Percentiles rank a stretch among this genome's conserved stretches.
Conservation (phyloP, 2,888 invertebrate genomes). For the Mantis religiosa region DNA sequence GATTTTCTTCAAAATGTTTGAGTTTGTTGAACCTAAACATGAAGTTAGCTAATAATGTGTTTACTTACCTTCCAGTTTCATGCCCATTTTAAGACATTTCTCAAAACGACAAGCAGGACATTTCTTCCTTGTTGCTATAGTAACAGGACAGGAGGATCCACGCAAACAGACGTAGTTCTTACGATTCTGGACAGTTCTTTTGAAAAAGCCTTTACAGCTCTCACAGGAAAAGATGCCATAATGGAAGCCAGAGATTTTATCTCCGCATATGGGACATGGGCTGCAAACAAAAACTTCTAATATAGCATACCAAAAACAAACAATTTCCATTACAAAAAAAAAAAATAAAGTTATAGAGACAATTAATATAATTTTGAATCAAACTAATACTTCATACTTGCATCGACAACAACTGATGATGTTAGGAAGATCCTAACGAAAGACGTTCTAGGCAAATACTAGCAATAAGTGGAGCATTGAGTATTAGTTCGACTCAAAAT, state of each 20-base stretch:
- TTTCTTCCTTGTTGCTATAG: constrained; percentile 89
- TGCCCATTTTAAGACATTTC: constrained; percentile 91
- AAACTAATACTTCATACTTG: no score
- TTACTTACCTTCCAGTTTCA: constrained; percentile 84
- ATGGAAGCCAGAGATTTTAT: constrained; percentile 94
- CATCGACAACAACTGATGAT: no score
- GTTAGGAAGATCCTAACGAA: no score
- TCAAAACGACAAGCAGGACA: constrained; percentile 96
- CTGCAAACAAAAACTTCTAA: constrained; percentile 47
- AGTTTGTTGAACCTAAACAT: no score
- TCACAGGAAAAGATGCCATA: constrained; percentile 98
- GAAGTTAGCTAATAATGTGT: no score
- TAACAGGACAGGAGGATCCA: constrained; percentile 87
- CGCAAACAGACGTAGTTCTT: constrained; percentile 93
- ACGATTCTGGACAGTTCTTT: constrained; percentile 95
- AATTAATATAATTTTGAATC: no score
- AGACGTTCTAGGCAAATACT: no score
- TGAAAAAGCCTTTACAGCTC: constrained; percentile 97
- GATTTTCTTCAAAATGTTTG: no score
- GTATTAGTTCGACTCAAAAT: no score
- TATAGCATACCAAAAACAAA: no score
- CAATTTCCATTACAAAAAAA: not conserved
- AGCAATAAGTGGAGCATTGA: no score
- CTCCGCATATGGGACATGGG: constrained; percentile 92
- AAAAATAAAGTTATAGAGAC: no score